Base-by-base conservation (phyloP, 2,797 vertebrate species). In the Avahi laniger region DNA sequence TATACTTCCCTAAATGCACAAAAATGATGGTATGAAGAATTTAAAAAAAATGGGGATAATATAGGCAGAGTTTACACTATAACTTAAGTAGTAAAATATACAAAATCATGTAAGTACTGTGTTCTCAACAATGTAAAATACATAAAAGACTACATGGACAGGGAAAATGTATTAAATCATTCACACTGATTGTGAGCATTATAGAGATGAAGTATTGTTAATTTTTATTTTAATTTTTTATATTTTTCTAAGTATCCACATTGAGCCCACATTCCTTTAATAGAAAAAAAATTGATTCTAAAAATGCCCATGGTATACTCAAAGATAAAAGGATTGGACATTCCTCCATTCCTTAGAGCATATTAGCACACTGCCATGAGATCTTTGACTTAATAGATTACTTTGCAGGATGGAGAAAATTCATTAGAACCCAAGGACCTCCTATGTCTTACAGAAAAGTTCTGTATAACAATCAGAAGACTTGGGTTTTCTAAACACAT, bases 211-310 rank as follows among this genome's bases (percentile, higher is more conserved):
- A 65, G 70, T 35, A 48, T 22, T 48, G 67, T 57, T 91, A 20
- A 89, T 46, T 81, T 88, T 90, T 18, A 80, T 81, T 88, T 89
- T 50, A 52, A 63, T 48, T 52, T 91, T 89, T 91, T 24, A 22
- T 38, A 9, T 89, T 76, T 84, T 83, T 84, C 20, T 63, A 61
- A 61, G 46, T 87, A 87, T 90, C n/a, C 14, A 43, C 52, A 46
- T 30, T 79, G 52, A 72, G 8, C 30, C 14, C 61, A 3, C 85
- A 50, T 92, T 67, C 93, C 22, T 70, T 79, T 82, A 93, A 83
- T n/a, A 69, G 35, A 63, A 91, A 72, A 43, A 88, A 65, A 75
- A 35, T 9, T 70, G 12, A 85, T 69, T 86, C 4, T 48, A 84
- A 83, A 79, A 76, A 72, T 76, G 6, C 15, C 14, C 13, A 43